phyloP scores from a whole-genome alignment of 2,888 invertebrate genomes.

The Xestia ashworthii region DNA sequence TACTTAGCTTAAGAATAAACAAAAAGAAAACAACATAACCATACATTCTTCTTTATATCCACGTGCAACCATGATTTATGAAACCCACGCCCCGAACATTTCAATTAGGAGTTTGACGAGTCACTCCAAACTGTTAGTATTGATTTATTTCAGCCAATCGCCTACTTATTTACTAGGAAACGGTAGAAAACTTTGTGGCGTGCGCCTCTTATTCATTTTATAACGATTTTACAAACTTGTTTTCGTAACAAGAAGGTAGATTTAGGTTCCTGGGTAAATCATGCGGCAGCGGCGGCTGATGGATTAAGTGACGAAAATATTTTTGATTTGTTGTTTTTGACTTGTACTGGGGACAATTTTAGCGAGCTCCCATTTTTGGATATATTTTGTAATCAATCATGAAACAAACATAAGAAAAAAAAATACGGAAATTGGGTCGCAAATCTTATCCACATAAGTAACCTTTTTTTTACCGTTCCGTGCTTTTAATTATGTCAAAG shows the following conservation, averaged over 20 bases:
- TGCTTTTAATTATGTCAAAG: not conserved
- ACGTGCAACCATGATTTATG: conserved; percentile 78
- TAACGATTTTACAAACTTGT: conserved; percentile 6
- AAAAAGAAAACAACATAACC: not conserved
- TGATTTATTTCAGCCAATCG: conserved; percentile 73
- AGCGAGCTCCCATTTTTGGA: not conserved
- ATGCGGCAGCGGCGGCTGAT: conserved; percentile 14
- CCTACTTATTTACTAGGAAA: conserved; percentile 49
- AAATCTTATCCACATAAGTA: not conserved
- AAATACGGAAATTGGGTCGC: not conserved
- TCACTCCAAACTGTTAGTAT: conserved; percentile 75
- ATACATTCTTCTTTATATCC: conserved; percentile 60
- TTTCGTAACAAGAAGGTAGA: conserved; percentile 14
- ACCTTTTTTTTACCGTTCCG: not conserved
- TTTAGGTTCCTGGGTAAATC: conserved; percentile 10
- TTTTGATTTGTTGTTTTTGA: conserved; percentile 24
- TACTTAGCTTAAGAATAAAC: too few species aligned
- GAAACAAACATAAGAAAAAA: not conserved
- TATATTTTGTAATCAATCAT: not conserved
- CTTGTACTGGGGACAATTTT: not conserved
- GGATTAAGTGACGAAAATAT: conserved; percentile 32
- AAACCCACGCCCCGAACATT: conserved; percentile 75
- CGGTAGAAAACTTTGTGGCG: conserved; percentile 44
- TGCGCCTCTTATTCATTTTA: conserved; percentile 35
- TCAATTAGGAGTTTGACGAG: conserved; percentile 84